phyloP scores from a whole-genome alignment of 2,888 invertebrate species.

The Melanostoma mellinum region DNA sequence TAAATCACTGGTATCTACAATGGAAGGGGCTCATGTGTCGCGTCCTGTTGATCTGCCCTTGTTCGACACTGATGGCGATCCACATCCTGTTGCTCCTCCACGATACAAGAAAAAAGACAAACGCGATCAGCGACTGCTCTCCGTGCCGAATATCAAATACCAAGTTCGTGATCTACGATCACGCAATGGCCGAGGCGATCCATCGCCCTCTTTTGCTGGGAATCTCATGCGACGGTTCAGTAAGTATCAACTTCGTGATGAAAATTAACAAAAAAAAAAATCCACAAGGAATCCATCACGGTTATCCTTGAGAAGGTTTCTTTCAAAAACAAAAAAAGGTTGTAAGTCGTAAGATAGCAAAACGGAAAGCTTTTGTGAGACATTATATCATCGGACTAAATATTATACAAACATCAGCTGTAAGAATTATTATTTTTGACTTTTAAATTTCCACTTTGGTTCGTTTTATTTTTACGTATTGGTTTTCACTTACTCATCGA shows the following conservation, averaged over 20 bases:
- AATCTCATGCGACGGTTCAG: slow-evolving; percentile 92
- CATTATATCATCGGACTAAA: neutral
- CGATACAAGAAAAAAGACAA: slow-evolving; percentile 84
- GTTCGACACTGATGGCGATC: slow-evolving; percentile 79
- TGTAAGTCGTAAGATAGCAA: slow-evolving; percentile 36
- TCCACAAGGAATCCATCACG: slow-evolving; percentile 32
- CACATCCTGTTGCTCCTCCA: slow-evolving; percentile 84
- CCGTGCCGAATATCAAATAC: slow-evolving; percentile 90
- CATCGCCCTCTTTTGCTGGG: slow-evolving; percentile 86
- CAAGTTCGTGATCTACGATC: slow-evolving; percentile 81
- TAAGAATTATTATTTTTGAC: slow-evolving; percentile 25
- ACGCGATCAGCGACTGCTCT: slow-evolving; percentile 87
- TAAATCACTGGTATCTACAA: slow-evolving; percentile 74
- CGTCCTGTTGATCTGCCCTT: slow-evolving; percentile 87
- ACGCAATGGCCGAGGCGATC: slow-evolving; percentile 79
- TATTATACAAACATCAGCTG: slow-evolving; percentile 40
- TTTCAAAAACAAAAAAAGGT: slow-evolving; percentile 21
- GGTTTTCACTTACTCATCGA: slow-evolving; percentile 43
- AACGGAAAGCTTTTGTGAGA: slow-evolving; percentile 72
- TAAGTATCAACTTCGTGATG: slow-evolving; percentile 86
- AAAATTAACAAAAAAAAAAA: slow-evolving; percentile 15
- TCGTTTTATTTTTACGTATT: slow-evolving; percentile 2
- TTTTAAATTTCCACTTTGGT: slow-evolving; percentile 68
- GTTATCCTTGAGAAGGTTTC: slow-evolving; percentile 24
- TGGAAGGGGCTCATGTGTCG: slow-evolving; percentile 78